phyloP scores from a whole-genome alignment of 2,113 vertebrate genomes.

The Microcebus murinus region DNA sequence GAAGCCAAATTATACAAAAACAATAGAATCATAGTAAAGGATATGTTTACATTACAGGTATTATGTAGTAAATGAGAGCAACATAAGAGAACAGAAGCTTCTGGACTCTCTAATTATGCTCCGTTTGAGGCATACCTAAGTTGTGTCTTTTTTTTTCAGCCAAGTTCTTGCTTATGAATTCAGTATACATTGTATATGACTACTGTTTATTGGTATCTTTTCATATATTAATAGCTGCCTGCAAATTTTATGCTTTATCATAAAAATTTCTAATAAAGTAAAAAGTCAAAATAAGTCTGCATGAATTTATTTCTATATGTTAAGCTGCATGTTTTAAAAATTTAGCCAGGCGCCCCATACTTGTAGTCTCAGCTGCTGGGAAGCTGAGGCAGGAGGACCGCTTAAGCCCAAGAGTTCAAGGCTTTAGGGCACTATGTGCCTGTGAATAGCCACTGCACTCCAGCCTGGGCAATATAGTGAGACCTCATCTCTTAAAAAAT shows the following conservation, averaged over 20 bases:
- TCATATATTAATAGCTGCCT: slow-evolving; percentile 26
- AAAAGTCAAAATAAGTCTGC: background rate
- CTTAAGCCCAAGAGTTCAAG: background rate
- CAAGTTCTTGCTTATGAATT: background rate
- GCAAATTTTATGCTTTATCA: background rate
- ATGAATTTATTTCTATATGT: background rate
- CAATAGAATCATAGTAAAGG: background rate
- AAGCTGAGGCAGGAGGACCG: background rate
- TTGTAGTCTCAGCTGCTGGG: background rate
- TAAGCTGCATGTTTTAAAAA: background rate
- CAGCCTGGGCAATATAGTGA: background rate
- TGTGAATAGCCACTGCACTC: background rate
- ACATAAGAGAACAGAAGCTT: background rate
- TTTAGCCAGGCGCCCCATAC: background rate
- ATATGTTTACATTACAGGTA: background rate
- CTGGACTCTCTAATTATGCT: background rate
- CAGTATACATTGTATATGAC: background rate
- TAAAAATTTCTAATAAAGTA: background rate
- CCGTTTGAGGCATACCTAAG: background rate
- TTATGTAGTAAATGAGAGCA: background rate
- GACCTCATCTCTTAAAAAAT: background rate
- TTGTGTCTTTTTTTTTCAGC: background rate
- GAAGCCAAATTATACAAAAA: background rate
- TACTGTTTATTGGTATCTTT: background rate
- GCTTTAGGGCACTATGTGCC: background rate